Percentiles rank a stretch among this genome's conserved stretches.
These are phyloP conservation scores for Rafetus swinhoei DNA, from an alignment of 2,113 vertebrate species.

Conservation along the genomic window DNA sequence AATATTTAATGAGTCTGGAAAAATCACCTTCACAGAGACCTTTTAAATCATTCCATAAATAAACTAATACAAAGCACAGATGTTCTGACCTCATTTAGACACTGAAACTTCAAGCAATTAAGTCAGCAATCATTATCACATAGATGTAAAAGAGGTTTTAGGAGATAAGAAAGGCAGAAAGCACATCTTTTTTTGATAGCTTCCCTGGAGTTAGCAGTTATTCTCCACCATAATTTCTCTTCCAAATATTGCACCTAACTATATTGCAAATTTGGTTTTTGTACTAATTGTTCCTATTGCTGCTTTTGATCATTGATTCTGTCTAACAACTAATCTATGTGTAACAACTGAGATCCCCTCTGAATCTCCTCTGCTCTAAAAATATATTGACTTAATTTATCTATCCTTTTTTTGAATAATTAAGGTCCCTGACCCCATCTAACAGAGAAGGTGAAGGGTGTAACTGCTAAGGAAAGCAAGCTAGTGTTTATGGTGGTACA, in stretches of 20 bases:
- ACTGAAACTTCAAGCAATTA: conserved; percentile 5
- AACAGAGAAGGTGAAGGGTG: background rate
- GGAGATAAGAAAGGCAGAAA: background rate
- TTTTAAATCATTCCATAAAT: conserved; percentile 58
- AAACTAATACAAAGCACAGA: conserved; percentile 27
- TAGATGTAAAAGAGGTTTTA: conserved; percentile 6
- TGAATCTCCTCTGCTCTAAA: background rate
- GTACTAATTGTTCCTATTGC: conserved; percentile 12
- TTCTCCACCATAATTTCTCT: conserved; percentile 17
- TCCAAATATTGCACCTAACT: conserved; percentile 16
- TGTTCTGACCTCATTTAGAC: background rate
- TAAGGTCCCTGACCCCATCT: background rate
- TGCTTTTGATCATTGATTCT: background rate
- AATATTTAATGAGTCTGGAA: conserved; percentile 55
- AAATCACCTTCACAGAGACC: conserved; percentile 7
- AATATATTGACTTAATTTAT: background rate
- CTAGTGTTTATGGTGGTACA: background rate
- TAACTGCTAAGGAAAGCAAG: background rate
- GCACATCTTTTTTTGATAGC: background rate
- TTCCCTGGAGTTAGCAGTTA: conserved; percentile 35
- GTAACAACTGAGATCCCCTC: background rate
- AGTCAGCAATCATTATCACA: conserved; percentile 29
- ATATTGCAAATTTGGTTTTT: background rate
- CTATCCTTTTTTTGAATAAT: background rate
- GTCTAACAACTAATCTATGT: background rate